Evolutionary conservation across 2,113 vertebrate species (phyloP).

Genomic region (Podiceps cristatus): DNA sequence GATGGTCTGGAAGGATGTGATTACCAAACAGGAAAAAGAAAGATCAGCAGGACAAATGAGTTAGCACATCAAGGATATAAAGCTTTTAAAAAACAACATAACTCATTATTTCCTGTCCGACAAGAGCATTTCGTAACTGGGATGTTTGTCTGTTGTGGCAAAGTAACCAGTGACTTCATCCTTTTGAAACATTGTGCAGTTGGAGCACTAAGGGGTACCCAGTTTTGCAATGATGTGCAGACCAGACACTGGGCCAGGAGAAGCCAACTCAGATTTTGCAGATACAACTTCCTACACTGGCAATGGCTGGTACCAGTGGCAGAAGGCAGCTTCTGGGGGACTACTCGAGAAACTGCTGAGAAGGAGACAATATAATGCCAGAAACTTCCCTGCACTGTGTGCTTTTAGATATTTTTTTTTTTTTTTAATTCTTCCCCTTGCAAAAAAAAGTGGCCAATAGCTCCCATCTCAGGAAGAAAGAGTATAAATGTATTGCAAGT

Average conservation of each 20-base stretch:
- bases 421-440: neutral
- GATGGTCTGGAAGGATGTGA: neutral
- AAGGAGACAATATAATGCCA: neutral
- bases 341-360: neutral
- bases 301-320: neutral
- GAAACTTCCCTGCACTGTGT: neutral
- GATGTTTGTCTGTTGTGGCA: neutral
- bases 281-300: neutral
- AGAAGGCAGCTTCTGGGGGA: neutral
- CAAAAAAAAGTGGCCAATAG: neutral
- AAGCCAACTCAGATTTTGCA: neutral
- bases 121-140: neutral
- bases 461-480: neutral
- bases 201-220: neutral
- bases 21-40: neutral
- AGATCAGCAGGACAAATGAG: neutral
- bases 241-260: neutral
- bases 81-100: neutral
- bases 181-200: neutral
- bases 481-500: neutral
- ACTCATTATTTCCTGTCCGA: neutral
- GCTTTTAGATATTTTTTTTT: neutral
- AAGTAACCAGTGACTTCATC: neutral
- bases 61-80: neutral
- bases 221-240: neutral